A percentile compares a stretch with the other conserved stretches of the same genome.
These are phyloP conservation scores for Dicrurus megarhynchus DNA, from an alignment of 2,113 vertebrate species.

Conservation along the genomic window DNA sequence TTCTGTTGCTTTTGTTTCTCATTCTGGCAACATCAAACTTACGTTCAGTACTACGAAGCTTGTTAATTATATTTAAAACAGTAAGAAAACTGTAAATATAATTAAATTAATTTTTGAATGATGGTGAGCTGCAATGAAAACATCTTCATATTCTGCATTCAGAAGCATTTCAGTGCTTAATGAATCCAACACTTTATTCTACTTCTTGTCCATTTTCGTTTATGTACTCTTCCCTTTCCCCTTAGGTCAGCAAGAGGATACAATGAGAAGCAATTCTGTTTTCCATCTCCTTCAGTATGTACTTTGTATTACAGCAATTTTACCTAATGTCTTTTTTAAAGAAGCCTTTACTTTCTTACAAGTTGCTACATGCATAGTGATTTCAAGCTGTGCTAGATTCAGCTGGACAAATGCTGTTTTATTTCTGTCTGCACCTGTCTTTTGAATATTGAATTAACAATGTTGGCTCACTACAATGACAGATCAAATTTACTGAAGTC, in stretches of 20 bases:
- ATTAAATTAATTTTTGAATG: not conserved
- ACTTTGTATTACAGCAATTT: not conserved
- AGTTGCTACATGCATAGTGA: not conserved
- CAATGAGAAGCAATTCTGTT: not conserved
- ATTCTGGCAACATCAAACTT: not conserved
- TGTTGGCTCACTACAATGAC: not conserved
- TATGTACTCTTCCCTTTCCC: not conserved
- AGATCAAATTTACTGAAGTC: constrained; percentile 33
- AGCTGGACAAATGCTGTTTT: constrained; percentile 38
- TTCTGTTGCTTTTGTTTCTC: not conserved
- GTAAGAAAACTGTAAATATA: not conserved
- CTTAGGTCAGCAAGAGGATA: not conserved
- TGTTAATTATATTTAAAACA: not conserved
- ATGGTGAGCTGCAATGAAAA: not conserved
- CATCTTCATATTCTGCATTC: not conserved
- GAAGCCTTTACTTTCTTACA: not conserved
- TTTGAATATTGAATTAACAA: constrained; percentile 40
- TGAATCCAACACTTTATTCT: not conserved
- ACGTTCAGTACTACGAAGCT: not conserved
- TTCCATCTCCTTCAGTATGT: not conserved
- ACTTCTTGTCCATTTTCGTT: not conserved
- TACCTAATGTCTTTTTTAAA: not conserved
- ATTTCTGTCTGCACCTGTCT: constrained; percentile 63
- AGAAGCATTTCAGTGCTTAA: not conserved
- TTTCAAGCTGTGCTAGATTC: constrained; percentile 1